A percentile compares a stretch with the other conserved stretches of the same genome.
These are phyloP conservation scores for Polyergus mexicanus DNA, from an alignment of 1,140 invertebrate species.

Conservation along the genomic window DNA sequence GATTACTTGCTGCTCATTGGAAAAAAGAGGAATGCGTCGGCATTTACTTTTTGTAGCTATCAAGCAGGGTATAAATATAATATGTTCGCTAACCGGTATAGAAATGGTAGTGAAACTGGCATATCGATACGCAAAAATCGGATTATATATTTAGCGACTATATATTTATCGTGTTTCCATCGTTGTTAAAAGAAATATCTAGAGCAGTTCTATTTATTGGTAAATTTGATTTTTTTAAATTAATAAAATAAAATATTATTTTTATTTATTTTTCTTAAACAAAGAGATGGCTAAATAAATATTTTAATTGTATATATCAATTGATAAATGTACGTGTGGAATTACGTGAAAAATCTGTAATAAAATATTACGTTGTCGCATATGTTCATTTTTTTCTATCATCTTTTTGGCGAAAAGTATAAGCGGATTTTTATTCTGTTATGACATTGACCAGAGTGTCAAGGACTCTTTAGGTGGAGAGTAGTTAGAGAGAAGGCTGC, in stretches of 20 bases:
- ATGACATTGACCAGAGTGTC: constrained; percentile 70
- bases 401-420: constrained; percentile 45
- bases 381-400: background rate
- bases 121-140: background rate
- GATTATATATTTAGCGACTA: background rate
- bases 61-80: constrained; percentile 16
- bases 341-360: background rate
- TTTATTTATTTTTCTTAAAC: background rate
- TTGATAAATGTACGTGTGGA: background rate
- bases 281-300: background rate
- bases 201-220: background rate
- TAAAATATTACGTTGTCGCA: background rate
- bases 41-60: constrained; percentile 12
- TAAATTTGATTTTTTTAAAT: background rate
- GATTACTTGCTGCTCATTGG: constrained; percentile 45
- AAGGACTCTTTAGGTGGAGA: constrained; percentile 56
- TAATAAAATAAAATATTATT: no score
- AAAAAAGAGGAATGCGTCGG: constrained; percentile 58
- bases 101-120: background rate
- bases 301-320: background rate
- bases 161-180: background rate
- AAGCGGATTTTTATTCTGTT: constrained; percentile 52
- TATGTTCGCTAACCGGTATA: constrained; percentile 5
- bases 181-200: background rate
- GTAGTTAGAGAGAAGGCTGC: constrained; percentile 58